Base-by-base conservation (phyloP, 2,113 vertebrate genomes). In the Hippopotamus amphibius region DNA sequence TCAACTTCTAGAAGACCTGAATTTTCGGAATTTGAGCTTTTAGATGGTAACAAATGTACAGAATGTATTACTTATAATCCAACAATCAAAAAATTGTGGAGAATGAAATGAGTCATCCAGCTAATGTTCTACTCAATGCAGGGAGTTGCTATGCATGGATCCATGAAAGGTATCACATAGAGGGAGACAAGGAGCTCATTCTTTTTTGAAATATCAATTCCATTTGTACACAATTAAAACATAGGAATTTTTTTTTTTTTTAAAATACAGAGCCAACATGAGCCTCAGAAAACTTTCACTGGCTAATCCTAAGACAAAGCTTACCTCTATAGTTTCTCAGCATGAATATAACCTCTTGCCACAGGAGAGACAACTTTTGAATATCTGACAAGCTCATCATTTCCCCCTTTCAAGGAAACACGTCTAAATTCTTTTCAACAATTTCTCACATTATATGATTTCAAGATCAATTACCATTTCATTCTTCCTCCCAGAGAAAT, bases 1-100 rank as follows among this genome's bases (percentile, higher is more conserved):
- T 87, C 68, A 66, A 57, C 90, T 96, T 96, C 48, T 81, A 65
- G 5, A 93, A 84, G 63, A 95, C 65, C 7, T 82, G 26, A 86
- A 37, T 81, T 94, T 94, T 71, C 46, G 37, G 63, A 95, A 90
- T 13, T 5, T 88, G 48, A 95, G 50, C 19, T 86, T 92, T 90
- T 87, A 65, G 69, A 81, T 85, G 87, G 46, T 48, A 90, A 63
- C 80, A 88, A 90, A 24, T 59, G 88, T 76, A 93, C 0, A 69
- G n/a, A 92, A 93, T 50, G 7, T 22, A 89, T 79, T 93, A 95
- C 59, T 93, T 95, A 88, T 79, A 91, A 91, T 55, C 63, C 37
- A 12, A 46, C 82, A 81, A 91, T 89, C 0, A 88, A 95, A 89
- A 77, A 88, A 21, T 2, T 65, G 6, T 21, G 77, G 94, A 72